Conservation (phyloP, 2,797 vertebrate genomes). For the Lepidocolaptes lacrymiger region DNA sequence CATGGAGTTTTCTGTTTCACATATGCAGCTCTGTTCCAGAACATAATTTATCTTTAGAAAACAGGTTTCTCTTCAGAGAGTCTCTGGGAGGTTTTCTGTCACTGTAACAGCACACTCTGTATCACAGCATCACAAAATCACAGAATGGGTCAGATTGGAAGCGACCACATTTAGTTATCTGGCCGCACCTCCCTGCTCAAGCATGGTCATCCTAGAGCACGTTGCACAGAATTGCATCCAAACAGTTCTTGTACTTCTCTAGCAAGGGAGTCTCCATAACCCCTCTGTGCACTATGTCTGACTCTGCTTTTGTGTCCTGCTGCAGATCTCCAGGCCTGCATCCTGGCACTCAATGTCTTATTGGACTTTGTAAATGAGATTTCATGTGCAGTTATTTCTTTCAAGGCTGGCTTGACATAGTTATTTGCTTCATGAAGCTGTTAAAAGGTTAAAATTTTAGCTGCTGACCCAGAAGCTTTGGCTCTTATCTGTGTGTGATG, state of each 20-base stretch:
- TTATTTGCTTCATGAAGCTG: neutral
- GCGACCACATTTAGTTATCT: neutral
- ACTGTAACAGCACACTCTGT: rapidly evolving
- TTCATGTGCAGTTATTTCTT: neutral
- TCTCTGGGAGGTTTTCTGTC: neutral
- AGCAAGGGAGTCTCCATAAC: neutral
- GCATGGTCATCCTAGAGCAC: neutral
- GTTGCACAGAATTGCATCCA: no score
- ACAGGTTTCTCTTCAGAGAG: neutral
- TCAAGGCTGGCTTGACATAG: neutral
- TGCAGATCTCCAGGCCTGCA: neutral
- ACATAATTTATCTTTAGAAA: neutral
- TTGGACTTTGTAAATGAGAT: neutral
- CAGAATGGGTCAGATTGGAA: neutral
- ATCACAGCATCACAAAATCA: neutral
- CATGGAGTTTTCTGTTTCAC: neutral
- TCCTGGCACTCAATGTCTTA: neutral
- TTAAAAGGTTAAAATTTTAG: neutral
- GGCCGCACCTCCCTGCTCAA: neutral
- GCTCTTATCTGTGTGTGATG: neutral
- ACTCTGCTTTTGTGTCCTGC: neutral
- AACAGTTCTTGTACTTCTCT: neutral
- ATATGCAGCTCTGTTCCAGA: neutral
- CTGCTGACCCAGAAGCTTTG: neutral
- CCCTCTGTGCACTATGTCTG: neutral